Evolutionary conservation across 2,888 invertebrate genomes (phyloP).

Genomic region (Artemia sp.): DNA sequence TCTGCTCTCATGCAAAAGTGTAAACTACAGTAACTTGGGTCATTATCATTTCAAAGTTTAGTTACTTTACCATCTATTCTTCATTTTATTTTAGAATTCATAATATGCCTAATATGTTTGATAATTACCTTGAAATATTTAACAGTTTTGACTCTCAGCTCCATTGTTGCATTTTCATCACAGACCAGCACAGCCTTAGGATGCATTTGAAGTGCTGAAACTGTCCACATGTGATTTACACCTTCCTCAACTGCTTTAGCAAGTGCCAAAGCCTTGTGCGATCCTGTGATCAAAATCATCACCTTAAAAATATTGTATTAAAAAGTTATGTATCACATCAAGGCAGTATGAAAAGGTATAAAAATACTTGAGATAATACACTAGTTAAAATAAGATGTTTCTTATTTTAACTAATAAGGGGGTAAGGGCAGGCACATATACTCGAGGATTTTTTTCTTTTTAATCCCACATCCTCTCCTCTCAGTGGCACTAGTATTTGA

Average conservation of each 20-base stretch:
- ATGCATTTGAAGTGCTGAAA: conserved; percentile 95
- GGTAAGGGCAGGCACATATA: too few species aligned
- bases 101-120: too few species aligned
- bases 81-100: too few species aligned
- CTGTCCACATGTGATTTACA: conserved; percentile 99
- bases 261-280: conserved; percentile 86
- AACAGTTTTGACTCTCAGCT: conserved; percentile 91
- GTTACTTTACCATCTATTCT: too few species aligned
- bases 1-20: too few species aligned
- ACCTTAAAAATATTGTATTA: conserved; percentile 40
- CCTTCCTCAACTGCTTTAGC: conserved; percentile 97
- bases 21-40: too few species aligned
- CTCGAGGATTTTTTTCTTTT: too few species aligned
- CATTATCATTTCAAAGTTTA: too few species aligned
- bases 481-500: too few species aligned
- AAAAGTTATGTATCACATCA: background rate
- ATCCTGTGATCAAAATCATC: conserved; percentile 92
- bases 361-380: background rate
- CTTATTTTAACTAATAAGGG: background rate
- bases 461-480: too few species aligned
- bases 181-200: conserved; percentile 78
- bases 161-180: conserved; percentile 92
- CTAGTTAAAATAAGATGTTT: background rate
- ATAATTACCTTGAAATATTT: conserved; percentile 80
- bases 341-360: background rate